Evolutionary conservation across 2,888 invertebrate genomes (phyloP), one percentile per base, ranked within the genome.

Genomic region (Micropterix aruncella): DNA sequence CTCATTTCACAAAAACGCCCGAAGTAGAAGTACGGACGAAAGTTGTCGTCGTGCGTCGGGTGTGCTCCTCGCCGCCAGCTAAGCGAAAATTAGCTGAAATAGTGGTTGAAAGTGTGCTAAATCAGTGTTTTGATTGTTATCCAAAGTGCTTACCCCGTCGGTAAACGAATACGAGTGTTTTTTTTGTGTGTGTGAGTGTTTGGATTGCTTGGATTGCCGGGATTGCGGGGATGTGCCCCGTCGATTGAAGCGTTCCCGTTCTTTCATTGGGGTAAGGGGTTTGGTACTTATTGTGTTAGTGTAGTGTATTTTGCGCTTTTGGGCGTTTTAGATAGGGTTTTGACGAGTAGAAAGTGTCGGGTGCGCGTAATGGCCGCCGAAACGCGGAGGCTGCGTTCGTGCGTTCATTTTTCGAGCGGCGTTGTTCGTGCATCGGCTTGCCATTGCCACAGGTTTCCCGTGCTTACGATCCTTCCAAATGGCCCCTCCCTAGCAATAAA

Each of bases 31-130:
- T 38, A 41, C 45, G 46, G 45, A 45, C 47, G 41, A 47, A 48
- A 48, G 43, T 48, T 42, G 47, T 39, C 18, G 46, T 46, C 27
- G 27, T 27, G 27, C 12, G 5, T 27, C 27, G 27, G 12, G 27
- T 7, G 27, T 27, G 70, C 68, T 70, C 70, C 70, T 70, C 70
- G 70, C 39, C 37, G 41, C 62, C 36, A 37, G 48, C 46, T 56
- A 49, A 46, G 62, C 19, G 42, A 43, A 39, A 46, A 46, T 43
- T 47, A 44, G 38, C 40, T 16, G 46, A 44, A 44, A 44, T 19
- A 38, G 44, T 19, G 41, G 41, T 46, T 43, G 46, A 45, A 44
- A 44, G 46, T 27, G 27, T 27, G 27, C 7, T 27, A 12, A 27
- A 27, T 7, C 12, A 27, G 27, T 27, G 27, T 7, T 7, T 27